Evolutionary conservation across 2,797 vertebrate genomes (phyloP).

Genomic region (Acestrorhynchus altus): DNA sequence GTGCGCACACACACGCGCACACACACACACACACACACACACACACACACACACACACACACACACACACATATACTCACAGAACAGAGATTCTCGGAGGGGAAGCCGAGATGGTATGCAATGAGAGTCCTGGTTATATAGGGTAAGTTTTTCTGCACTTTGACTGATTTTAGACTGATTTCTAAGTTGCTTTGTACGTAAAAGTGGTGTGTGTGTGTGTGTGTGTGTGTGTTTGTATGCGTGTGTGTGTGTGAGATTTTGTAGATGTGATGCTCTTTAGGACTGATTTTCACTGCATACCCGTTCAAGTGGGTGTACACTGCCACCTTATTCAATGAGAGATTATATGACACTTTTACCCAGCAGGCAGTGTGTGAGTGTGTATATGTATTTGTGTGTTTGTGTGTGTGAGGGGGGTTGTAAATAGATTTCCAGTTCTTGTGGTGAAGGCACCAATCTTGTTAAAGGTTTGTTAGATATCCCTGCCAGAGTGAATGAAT

Average conservation of each 20-base stretch:
- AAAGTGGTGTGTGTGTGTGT: slow-evolving; percentile 32
- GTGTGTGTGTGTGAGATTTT: slow-evolving; percentile 37
- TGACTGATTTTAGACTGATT: slow-evolving; percentile 67
- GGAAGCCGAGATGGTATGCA: slow-evolving; percentile 60
- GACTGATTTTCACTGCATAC: slow-evolving; percentile 15
- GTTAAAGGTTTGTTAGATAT: slow-evolving; percentile 38
- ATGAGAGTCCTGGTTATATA: slow-evolving; percentile 54
- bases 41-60: slow-evolving; percentile 49
- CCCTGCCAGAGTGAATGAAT: slow-evolving; percentile 9
- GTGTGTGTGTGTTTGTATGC: slow-evolving; percentile 19
- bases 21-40: slow-evolving; percentile 47
- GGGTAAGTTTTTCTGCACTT: slow-evolving; percentile 59
- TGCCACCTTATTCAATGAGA: slow-evolving; percentile 18
- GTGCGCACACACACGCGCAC: not conserved
- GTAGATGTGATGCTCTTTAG: slow-evolving; percentile 2
- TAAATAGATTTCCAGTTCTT: slow-evolving; percentile 32
- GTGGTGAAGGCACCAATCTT: slow-evolving; percentile 29
- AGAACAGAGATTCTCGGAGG: slow-evolving; percentile 50
- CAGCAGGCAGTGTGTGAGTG: slow-evolving; percentile 22
- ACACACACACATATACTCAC: slow-evolving; percentile 48
- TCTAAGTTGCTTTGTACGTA: slow-evolving; percentile 37
- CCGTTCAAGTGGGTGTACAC: slow-evolving; percentile 16
- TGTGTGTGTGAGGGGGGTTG: slow-evolving; percentile 18
- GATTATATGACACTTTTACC: slow-evolving; percentile 43
- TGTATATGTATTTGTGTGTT: slow-evolving; percentile 17